Conservation (phyloP, 2,797 vertebrate genomes). For the Aulostomus chinensis region DNA sequence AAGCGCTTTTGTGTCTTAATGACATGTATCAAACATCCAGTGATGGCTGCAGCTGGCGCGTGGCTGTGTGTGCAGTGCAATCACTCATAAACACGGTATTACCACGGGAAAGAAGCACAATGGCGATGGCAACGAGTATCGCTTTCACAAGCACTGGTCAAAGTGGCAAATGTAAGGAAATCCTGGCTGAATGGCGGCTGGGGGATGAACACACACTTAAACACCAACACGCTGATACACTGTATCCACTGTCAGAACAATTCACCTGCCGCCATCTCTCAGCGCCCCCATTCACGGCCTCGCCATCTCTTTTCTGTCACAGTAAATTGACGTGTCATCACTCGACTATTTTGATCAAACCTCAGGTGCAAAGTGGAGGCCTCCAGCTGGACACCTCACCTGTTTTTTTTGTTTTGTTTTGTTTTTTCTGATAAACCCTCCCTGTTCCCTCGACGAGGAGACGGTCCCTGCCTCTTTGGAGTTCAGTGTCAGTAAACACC, state of each 20-base stretch:
- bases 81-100: slow-evolving; percentile 68
- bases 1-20: slow-evolving; percentile 71
- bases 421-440: slow-evolving; percentile 7
- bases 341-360: slow-evolving; percentile 74
- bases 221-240: slow-evolving; percentile 79
- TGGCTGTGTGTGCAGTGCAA: slow-evolving; percentile 67
- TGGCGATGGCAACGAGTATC: slow-evolving; percentile 60
- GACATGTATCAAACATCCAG: slow-evolving; percentile 70
- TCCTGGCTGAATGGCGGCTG: slow-evolving; percentile 28
- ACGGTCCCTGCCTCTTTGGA: slow-evolving; percentile 37
- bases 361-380: slow-evolving; percentile 81
- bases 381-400: slow-evolving; percentile 64
- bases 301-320: slow-evolving; percentile 60
- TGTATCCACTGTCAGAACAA: slow-evolving; percentile 77
- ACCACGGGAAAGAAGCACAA: slow-evolving; percentile 70
- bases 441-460: slow-evolving; percentile 14
- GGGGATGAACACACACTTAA: slow-evolving; percentile 60
- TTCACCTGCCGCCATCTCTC: slow-evolving; percentile 93
- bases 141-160: slow-evolving; percentile 66
- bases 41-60: slow-evolving; percentile 78
- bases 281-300: slow-evolving; percentile 76
- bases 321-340: slow-evolving; percentile 82
- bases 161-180: slow-evolving; percentile 65
- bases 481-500: slow-evolving; percentile 70
- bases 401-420: slow-evolving; percentile 14